Conservation (phyloP, 2,888 invertebrate species). For the Heliconius sara region DNA sequence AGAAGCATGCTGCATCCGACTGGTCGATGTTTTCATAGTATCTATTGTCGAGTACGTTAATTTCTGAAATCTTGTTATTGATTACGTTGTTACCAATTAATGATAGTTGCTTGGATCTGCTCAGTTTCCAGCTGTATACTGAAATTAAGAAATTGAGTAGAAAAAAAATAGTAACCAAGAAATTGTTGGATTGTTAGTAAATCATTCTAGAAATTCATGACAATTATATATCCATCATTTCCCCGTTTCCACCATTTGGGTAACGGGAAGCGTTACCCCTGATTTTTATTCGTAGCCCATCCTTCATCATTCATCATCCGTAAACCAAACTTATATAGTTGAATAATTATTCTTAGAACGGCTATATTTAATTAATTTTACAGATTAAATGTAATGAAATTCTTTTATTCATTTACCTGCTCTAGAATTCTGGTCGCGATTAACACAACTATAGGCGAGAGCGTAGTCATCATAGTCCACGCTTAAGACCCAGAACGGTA, state of each 20-base stretch:
- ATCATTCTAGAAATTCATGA: too few relatives aligned
- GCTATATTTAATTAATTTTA: too few relatives aligned
- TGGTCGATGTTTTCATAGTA: constrained; percentile 62
- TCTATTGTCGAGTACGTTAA: constrained; percentile 57
- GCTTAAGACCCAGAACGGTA: constrained; percentile 57
- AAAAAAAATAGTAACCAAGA: constrained; percentile 45
- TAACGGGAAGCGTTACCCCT: too few relatives aligned
- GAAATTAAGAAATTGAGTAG: constrained; percentile 33
- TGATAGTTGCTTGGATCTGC: constrained; percentile 58
- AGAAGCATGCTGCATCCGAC: constrained; percentile 63
- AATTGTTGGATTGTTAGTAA: too few relatives aligned
- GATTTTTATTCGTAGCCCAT: too few relatives aligned
- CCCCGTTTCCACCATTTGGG: too few relatives aligned
- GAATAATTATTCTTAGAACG: too few relatives aligned
- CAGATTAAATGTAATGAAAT: constrained; percentile 37
- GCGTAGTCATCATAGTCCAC: constrained; percentile 84
- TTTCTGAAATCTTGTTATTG: constrained; percentile 51
- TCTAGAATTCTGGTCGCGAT: constrained; percentile 66
- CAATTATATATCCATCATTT: too few relatives aligned
- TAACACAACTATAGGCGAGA: constrained; percentile 84
- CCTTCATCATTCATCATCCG: too few relatives aligned
- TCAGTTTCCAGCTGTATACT: constrained; percentile 74
- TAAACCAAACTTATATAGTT: too few relatives aligned
- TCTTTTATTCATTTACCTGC: constrained; percentile 59
- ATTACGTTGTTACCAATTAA: constrained; percentile 53